phyloP scores from a whole-genome alignment of 2,797 vertebrate genomes.

The Mus minutoides region DNA sequence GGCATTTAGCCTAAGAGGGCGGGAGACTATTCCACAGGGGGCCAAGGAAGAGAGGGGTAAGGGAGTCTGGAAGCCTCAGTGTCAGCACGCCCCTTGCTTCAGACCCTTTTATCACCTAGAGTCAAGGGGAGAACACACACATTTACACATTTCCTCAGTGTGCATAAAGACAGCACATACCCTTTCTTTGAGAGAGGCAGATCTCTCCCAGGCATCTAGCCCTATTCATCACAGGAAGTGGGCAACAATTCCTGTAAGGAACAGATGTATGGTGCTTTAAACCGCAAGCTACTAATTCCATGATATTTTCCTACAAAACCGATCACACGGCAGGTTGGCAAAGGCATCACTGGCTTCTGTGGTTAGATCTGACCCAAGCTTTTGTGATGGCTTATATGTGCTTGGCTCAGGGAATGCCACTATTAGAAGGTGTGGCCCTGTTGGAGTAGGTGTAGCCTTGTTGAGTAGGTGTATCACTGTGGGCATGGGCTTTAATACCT shows the following conservation, averaged over 20 bases:
- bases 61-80: not conserved
- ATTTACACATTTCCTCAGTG: not conserved
- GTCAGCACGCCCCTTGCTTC: not conserved
- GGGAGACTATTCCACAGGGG: not conserved
- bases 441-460: no score
- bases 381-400: no score
- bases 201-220: not conserved
- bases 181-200: not conserved
- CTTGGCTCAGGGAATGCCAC: no score
- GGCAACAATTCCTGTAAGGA: not conserved
- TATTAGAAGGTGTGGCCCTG: no score
- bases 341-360: not conserved
- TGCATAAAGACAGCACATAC: not conserved
- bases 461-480: no score
- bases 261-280: not conserved
- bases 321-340: rapidly evolving
- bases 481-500: no score
- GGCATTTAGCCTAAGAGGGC: not conserved
- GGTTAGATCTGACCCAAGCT: not conserved
- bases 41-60: not conserved
- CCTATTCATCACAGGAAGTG: not conserved
- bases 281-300: rapidly evolving
- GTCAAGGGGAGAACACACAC: not conserved
- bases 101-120: not conserved
- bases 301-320: not conserved